Conservation (phyloP, 2,888 invertebrate genomes). For the Colostygia pectinataria region DNA sequence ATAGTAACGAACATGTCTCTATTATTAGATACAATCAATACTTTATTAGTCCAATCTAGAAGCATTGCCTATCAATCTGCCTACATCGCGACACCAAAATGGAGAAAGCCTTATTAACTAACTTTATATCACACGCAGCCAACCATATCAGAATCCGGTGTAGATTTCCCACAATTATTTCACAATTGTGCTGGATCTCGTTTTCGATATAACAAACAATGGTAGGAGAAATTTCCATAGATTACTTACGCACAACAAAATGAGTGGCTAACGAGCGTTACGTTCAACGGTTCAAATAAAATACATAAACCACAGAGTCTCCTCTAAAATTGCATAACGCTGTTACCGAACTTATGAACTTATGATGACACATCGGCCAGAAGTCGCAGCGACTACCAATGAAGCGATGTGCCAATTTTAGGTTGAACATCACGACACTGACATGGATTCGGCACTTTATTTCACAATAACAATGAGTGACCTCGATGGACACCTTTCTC, state of each 20-base stretch:
- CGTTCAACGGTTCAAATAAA: slow-evolving; percentile 47
- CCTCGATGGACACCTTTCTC: slow-evolving; percentile 38
- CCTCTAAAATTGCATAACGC: slow-evolving; percentile 65
- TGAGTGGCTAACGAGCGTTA: slow-evolving; percentile 43
- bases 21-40: no score
- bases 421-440: slow-evolving; percentile 59
- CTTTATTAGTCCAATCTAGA: slow-evolving; percentile 10
- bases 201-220: slow-evolving; percentile 41
- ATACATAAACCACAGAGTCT: slow-evolving; percentile 48
- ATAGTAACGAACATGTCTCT: no score
- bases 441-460: slow-evolving; percentile 68
- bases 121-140: slow-evolving; percentile 31
- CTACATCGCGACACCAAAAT: slow-evolving; percentile 24
- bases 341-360: slow-evolving; percentile 60
- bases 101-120: slow-evolving; percentile 31
- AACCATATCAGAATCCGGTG: slow-evolving; percentile 29
- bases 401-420: slow-evolving; percentile 60
- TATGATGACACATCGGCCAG: slow-evolving; percentile 66
- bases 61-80: slow-evolving; percentile 1
- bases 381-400: slow-evolving; percentile 60
- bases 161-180: slow-evolving; percentile 33
- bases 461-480: slow-evolving; percentile 66
- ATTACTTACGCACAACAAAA: slow-evolving; percentile 16
- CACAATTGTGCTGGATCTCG: slow-evolving; percentile 34
- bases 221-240: slow-evolving; percentile 44